phyloP scores from a whole-genome alignment of 2,113 vertebrate genomes.

The Casuarius casuarius region DNA sequence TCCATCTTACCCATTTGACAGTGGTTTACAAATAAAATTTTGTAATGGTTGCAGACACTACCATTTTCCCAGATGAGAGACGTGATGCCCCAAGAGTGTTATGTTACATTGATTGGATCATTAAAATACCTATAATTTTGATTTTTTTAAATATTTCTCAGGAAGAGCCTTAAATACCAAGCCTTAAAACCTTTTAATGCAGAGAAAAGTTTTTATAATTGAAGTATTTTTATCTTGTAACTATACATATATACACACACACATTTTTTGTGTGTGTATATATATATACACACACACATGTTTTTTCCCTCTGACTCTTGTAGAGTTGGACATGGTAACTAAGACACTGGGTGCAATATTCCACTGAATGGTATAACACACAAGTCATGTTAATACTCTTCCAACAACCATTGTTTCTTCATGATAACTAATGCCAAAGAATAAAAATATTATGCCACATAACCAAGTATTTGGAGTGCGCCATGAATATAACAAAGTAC shows the following conservation, averaged over 20 bases:
- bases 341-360: not conserved
- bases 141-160: not conserved
- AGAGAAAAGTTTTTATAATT: not conserved
- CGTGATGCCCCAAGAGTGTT: not conserved
- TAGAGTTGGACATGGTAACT: not conserved
- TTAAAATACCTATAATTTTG: not conserved
- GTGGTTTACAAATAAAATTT: not conserved
- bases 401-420: not conserved
- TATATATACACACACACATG: not conserved
- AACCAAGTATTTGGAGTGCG: not conserved
- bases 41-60: not conserved
- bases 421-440: not conserved
- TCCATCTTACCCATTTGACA: not conserved
- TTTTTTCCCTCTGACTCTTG: not conserved
- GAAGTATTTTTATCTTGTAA: not conserved
- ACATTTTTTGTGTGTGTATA: not conserved
- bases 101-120: not conserved
- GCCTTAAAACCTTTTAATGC: not conserved
- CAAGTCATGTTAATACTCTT: not conserved
- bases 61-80: not conserved
- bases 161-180: not conserved
- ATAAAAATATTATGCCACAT: not conserved
- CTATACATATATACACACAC: not conserved
- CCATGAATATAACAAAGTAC: not conserved
- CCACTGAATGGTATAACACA: not conserved